These are phyloP conservation scores for Triplophysa siluroides DNA, from an alignment of 2,113 vertebrate genomes.

Conservation along the genomic window DNA sequence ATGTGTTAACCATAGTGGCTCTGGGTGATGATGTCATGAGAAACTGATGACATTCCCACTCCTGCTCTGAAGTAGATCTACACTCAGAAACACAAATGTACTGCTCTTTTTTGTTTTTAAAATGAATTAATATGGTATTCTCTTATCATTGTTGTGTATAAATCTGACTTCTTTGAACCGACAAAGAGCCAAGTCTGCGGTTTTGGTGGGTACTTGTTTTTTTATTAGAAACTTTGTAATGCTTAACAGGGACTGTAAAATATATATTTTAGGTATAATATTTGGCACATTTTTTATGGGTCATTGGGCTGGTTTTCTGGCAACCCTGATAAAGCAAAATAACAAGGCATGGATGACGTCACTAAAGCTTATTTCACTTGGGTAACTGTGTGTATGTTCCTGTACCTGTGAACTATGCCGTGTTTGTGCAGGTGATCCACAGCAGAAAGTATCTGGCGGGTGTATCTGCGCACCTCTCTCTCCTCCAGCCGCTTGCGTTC, in stretches of 20 bases:
- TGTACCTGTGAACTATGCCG: slow-evolving; percentile 80
- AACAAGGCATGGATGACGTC: no score
- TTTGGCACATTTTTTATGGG: no score
- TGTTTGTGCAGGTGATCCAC: slow-evolving; percentile 77
- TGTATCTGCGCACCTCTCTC: slow-evolving; percentile 79
- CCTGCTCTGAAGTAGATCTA: slow-evolving; percentile 31
- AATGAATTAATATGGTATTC: not conserved
- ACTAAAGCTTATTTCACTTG: no score
- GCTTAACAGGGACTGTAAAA: no score
- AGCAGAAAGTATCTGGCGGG: slow-evolving; percentile 79
- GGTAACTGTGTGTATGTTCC: not conserved
- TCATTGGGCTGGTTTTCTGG: no score
- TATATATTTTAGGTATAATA: no score
- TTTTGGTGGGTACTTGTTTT: no score
- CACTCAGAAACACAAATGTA: not conserved
- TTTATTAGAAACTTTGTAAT: no score
- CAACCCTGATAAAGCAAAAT: no score
- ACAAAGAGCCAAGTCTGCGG: no score
- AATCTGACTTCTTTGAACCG: no score
- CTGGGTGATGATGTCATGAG: slow-evolving; percentile 74
- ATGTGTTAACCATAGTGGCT: slow-evolving; percentile 77
- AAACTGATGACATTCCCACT: slow-evolving; percentile 75
- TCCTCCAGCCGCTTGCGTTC: slow-evolving; percentile 79
- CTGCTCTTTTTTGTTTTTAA: not conserved
- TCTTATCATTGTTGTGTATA: no score